Base-by-base conservation (phyloP, 1,140 invertebrate genomes). In the Pogonognathellus flavescens region DNA sequence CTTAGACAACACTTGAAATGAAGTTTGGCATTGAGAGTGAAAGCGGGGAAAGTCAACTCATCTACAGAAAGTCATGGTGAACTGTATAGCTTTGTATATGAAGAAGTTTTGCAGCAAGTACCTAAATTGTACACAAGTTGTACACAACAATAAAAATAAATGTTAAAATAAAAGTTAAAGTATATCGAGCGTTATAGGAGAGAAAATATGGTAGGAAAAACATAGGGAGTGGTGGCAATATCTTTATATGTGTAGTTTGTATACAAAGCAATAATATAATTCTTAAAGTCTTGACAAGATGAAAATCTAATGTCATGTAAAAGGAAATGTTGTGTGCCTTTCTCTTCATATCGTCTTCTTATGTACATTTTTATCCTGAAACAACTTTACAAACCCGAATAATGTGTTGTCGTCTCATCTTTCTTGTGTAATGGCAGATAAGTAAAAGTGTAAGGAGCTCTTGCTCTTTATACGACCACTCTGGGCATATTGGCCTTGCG, bases 241-340 rank as follows among this genome's bases (percentile, higher is more conserved):
- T n/a, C n/a, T n/a, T n/a, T 14, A 10, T 22, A 22, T 20, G 18
- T 66, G 20, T 20, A 60, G n/a, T 1, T 10, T 60, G 55, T n/a
- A 14, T 25, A 1, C 14, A 20, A 13, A 11, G 20, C 20, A 66
- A 66, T 66, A 31, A 25, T 66, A 66, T 66, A 25, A 66, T 25
- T 66, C 22, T 7, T 60, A 22, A 11, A 25, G 62, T 66, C 20
- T 66, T 66, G 62, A 66, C 62, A 66, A 66, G 62, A 25, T 66
- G 53, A 55, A 55, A 55, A 55, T 55, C 11, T 11, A 55, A 55
- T 66, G 22, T 66, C 22, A 66, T 31, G 20, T 66, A 66, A 66
- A 25, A 25, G 13, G 20, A 1, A 13, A 13, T 62, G 60, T 41
- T 41, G 31, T 41, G 31, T 41, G 31, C 31, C 31, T 41, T 41